A percentile compares a stretch with the other conserved stretches of the same genome.
These are phyloP conservation scores for Ornithorhynchus anatinus DNA, from an alignment of 2,113 vertebrate species.

Conservation along the genomic window DNA sequence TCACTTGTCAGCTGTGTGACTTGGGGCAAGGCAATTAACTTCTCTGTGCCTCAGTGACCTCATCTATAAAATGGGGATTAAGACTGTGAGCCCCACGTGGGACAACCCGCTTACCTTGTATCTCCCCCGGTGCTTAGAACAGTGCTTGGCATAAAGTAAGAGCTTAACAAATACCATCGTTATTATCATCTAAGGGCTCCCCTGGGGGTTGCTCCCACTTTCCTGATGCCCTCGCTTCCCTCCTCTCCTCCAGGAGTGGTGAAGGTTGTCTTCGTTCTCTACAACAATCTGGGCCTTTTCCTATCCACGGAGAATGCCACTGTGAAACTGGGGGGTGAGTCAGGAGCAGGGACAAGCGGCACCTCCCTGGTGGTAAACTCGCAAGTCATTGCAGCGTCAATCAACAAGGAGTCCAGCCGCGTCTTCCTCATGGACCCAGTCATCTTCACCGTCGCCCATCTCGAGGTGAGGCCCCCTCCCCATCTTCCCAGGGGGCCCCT, in stretches of 20 bases:
- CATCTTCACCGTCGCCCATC: slow-evolving; percentile 87
- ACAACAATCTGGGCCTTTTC: slow-evolving; percentile 91
- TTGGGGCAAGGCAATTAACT: too few species aligned
- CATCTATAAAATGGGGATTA: too few species aligned
- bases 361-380: slow-evolving; percentile 86
- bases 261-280: slow-evolving; percentile 91
- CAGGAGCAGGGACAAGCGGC: slow-evolving; percentile 62
- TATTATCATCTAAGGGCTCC: too few species aligned
- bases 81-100: too few species aligned
- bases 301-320: slow-evolving; percentile 91
- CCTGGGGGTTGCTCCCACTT: too few species aligned
- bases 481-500: too few species aligned
- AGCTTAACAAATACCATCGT: too few species aligned
- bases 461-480: slow-evolving; percentile 72
- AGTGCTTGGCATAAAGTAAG: too few species aligned
- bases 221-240: background rate
- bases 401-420: slow-evolving; percentile 92
- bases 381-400: slow-evolving; percentile 89
- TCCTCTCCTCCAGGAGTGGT: slow-evolving; percentile 79
- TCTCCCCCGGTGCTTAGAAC: too few species aligned
- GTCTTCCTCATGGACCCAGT: slow-evolving; percentile 92
- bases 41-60: too few species aligned
- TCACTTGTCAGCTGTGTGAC: too few species aligned
- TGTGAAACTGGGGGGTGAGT: slow-evolving; percentile 82
- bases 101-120: too few species aligned